Conservation (phyloP, 2,113 vertebrate genomes). For the Sinocyclocheilus anophthalmus region DNA sequence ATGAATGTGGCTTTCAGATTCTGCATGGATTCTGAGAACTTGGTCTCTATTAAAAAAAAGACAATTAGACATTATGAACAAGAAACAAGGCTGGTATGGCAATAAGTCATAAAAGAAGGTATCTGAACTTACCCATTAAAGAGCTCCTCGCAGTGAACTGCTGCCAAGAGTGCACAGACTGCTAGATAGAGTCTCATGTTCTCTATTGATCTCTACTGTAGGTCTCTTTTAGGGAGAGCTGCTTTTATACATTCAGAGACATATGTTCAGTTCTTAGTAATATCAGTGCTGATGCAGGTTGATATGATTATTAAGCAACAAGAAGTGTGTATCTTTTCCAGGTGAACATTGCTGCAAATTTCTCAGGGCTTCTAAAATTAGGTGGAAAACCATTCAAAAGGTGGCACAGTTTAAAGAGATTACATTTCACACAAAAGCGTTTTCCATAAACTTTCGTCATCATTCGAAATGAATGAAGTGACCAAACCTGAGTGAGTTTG, state of each 20-base stretch:
- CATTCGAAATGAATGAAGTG: no score
- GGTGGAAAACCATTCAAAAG: background rate
- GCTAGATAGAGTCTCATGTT: constrained; percentile 64
- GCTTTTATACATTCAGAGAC: constrained; percentile 26
- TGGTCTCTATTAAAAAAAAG: constrained; percentile 65
- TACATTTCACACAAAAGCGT: no score
- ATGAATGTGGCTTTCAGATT: constrained; percentile 65
- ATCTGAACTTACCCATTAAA: constrained; percentile 68
- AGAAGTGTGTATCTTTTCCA: background rate
- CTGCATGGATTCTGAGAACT: constrained; percentile 67
- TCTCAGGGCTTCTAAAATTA: constrained; percentile 5
- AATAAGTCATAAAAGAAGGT: background rate
- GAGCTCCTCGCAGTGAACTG: constrained; percentile 55
- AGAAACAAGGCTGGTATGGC: background rate
- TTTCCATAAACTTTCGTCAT: no score
- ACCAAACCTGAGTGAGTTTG: no score
- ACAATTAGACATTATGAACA: background rate
- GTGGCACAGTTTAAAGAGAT: background rate
- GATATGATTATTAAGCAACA: background rate
- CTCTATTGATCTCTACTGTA: background rate
- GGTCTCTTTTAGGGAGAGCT: background rate
- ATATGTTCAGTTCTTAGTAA: constrained; percentile 44
- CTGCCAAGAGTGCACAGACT: constrained; percentile 60
- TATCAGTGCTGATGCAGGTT: background rate
- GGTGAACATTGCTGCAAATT: background rate